These are phyloP conservation scores for Tetragonula carbonaria DNA, from an alignment of 2,888 invertebrate species.

Conservation along the genomic window DNA sequence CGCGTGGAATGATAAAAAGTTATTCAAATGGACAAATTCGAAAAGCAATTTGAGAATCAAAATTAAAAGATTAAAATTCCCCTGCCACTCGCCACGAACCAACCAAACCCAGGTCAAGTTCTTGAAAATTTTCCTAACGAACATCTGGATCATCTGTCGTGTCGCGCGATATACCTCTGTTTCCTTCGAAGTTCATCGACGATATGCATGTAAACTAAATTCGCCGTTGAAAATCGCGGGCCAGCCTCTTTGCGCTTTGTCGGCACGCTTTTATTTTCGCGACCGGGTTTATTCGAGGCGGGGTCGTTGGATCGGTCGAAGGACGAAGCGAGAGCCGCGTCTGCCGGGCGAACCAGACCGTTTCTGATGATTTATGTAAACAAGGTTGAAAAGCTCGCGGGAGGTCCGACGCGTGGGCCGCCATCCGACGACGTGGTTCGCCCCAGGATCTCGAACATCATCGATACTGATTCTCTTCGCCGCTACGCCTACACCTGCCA, in stretches of 20 bases:
- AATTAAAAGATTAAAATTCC: no score
- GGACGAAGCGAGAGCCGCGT: constrained; percentile 41
- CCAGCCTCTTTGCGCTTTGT: constrained; percentile 9
- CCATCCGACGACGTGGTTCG: constrained; percentile 43
- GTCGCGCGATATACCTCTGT: no score
- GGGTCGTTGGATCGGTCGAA: constrained; percentile 62
- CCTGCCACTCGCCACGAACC: no score
- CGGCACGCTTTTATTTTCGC: constrained; percentile 58
- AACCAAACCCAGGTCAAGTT: no score
- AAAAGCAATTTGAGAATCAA: no score
- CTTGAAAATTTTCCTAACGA: no score
- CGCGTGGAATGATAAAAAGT: no score
- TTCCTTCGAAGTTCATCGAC: no score
- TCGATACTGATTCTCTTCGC: constrained; percentile 22
- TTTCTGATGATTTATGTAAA: constrained; percentile 77
- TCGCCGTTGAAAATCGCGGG: not conserved
- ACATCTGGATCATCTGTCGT: no score
- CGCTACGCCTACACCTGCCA: constrained; percentile 23
- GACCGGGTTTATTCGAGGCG: constrained; percentile 65
- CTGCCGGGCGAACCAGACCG: constrained; percentile 45
- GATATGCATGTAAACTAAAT: not conserved
- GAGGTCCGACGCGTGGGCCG: constrained; percentile 66
- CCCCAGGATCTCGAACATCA: constrained; percentile 41
- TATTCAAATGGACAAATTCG: no score
- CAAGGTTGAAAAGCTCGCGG: constrained; percentile 77